These are phyloP conservation scores for Notarius lentiginosus DNA, from an alignment of 2,113 vertebrate species.

Conservation along the genomic window DNA sequence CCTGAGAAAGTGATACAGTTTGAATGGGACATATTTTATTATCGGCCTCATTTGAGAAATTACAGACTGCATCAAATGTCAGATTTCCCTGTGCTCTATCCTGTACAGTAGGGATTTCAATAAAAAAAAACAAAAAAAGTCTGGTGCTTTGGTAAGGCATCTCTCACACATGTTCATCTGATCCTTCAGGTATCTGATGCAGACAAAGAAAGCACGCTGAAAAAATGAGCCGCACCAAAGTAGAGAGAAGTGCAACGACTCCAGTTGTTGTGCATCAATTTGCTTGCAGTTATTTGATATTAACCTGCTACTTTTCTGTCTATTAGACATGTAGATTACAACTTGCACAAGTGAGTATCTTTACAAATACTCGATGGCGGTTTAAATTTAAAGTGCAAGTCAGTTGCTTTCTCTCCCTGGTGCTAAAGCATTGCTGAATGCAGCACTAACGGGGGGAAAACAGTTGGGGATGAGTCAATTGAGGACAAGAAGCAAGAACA, in stretches of 20 bases:
- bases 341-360: not conserved
- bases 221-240: not conserved
- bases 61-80: not conserved
- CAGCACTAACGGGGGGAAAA: not conserved
- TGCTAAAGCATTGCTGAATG: not conserved
- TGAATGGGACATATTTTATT: not conserved
- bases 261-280: not conserved
- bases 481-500: constrained; percentile 21
- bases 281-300: not conserved
- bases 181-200: not conserved
- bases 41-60: not conserved
- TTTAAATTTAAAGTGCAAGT: not conserved
- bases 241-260: not conserved
- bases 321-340: not conserved
- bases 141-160: not conserved
- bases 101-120: not conserved
- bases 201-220: not conserved
- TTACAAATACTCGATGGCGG: not conserved
- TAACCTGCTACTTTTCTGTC: not conserved
- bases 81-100: not conserved
- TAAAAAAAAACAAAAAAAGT: not conserved
- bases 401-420: not conserved
- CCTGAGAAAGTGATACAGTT: not conserved
- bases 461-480: not conserved
- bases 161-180: not conserved